phyloP scores from a whole-genome alignment of 2,888 invertebrate genomes.

The Caradrina kadenii region DNA sequence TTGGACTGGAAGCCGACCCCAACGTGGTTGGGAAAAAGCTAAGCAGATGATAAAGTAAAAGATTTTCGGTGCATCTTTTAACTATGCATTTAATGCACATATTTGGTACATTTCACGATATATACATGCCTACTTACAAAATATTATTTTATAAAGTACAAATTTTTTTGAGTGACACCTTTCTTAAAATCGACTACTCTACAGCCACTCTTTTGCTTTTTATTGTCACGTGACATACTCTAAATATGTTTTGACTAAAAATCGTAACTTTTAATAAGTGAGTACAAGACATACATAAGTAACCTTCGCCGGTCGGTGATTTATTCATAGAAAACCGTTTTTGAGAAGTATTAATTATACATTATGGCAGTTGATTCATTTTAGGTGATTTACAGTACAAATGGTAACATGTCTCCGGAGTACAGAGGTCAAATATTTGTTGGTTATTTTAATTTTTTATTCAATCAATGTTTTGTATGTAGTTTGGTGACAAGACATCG shows the following conservation, averaged over 20 bases:
- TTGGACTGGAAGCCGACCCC: no score
- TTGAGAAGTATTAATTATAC: not conserved
- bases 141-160: no score
- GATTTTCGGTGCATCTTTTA: no score
- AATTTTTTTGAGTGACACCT: no score
- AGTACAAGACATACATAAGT: not conserved
- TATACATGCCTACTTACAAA: no score
- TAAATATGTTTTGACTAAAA: not conserved
- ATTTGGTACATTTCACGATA: no score
- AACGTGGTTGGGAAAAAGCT: no score
- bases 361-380: not conserved
- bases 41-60: no score
- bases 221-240: not conserved
- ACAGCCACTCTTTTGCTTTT: no score
- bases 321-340: constrained; percentile 5
- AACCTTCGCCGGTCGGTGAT: not conserved
- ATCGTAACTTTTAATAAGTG: not conserved
- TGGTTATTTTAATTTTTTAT: not conserved
- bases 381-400: not conserved
- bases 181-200: no score
- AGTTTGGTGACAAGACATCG: no score
- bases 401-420: not conserved
- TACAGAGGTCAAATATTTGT: not conserved
- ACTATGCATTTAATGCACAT: no score
- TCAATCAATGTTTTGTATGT: not conserved